These are phyloP conservation scores for Sussaba pulchella DNA, from an alignment of 2,888 invertebrate species.

Conservation along the genomic window DNA sequence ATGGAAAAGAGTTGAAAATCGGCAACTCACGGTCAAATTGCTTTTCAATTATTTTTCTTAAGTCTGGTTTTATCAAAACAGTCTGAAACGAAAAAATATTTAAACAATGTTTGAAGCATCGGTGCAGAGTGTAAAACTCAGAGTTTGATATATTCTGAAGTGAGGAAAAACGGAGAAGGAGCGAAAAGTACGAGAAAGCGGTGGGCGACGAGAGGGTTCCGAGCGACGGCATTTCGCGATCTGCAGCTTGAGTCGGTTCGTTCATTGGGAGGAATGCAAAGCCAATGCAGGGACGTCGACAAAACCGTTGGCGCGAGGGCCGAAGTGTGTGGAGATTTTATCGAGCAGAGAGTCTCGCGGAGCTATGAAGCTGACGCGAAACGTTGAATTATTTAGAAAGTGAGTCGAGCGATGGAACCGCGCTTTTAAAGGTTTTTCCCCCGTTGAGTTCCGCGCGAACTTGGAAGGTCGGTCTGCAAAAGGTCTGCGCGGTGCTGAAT, in stretches of 20 bases:
- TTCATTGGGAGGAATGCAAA: constrained; percentile 48
- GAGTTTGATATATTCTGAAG: background rate
- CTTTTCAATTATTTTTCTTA: too few relatives aligned
- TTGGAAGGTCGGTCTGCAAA: constrained; percentile 1
- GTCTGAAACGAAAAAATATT: too few relatives aligned
- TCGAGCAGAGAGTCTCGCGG: constrained; percentile 47
- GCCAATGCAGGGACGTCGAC: constrained; percentile 23
- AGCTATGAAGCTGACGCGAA: constrained; percentile 28
- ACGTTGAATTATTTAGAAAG: constrained; percentile 66
- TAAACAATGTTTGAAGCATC: too few relatives aligned
- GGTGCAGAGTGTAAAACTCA: background rate
- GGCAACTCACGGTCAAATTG: too few relatives aligned
- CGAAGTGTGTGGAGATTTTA: constrained; percentile 58
- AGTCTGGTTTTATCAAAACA: too few relatives aligned
- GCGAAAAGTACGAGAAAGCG: constrained; percentile 30
- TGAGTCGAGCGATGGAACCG: constrained; percentile 53
- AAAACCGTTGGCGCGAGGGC: constrained; percentile 38
- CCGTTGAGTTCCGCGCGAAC: constrained; percentile 46
- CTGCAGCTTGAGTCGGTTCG: constrained; percentile 42
- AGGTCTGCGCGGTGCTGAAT: constrained; percentile 43
- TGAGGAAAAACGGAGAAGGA: background rate
- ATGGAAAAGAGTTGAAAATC: too few relatives aligned
- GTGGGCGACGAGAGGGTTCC: constrained; percentile 11
- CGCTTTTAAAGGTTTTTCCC: constrained; percentile 46
- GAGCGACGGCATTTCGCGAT: constrained; percentile 39